Evolutionary conservation across 2,113 vertebrate genomes (phyloP).

Genomic region (Crotophaga sulcirostris): DNA sequence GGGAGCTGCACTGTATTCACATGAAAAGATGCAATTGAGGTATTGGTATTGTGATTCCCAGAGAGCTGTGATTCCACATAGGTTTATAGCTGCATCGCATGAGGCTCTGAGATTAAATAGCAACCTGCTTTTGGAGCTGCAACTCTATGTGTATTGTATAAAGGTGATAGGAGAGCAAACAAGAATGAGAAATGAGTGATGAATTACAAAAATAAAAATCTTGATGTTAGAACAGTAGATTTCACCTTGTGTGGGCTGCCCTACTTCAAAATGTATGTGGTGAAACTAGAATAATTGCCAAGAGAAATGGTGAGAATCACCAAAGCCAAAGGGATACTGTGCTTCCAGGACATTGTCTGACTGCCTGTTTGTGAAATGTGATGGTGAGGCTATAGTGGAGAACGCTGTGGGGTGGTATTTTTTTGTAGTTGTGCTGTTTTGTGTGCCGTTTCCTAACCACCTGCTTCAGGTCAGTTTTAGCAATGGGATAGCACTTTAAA

Average conservation of each 20-base stretch:
- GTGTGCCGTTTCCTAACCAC: not conserved
- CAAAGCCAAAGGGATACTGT: not conserved
- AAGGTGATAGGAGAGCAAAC: not conserved
- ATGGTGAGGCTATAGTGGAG: not conserved
- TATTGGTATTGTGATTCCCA: not conserved
- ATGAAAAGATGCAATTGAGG: fast-evolving
- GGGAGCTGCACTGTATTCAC: fast-evolving
- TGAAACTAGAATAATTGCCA: not conserved
- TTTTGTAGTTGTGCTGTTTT: not conserved
- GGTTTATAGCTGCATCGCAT: fast-evolving
- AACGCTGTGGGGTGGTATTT: fast-evolving
- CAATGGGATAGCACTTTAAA: not conserved
- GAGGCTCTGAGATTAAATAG: not conserved
- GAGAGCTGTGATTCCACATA: not conserved
- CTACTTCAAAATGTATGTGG: fast-evolving
- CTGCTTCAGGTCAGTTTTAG: not conserved
- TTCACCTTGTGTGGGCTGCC: not conserved
- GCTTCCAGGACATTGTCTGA: not conserved
- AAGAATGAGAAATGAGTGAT: not conserved
- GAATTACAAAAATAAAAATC: not conserved
- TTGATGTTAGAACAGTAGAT: not conserved
- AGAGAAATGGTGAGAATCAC: not conserved
- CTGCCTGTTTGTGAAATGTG: not conserved
- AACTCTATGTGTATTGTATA: not conserved
- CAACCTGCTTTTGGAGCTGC: not conserved